Evolutionary conservation across 37 sponge, comb jelly and placozoan species (phyloP).

Genomic region (Corticium candelabrum): DNA sequence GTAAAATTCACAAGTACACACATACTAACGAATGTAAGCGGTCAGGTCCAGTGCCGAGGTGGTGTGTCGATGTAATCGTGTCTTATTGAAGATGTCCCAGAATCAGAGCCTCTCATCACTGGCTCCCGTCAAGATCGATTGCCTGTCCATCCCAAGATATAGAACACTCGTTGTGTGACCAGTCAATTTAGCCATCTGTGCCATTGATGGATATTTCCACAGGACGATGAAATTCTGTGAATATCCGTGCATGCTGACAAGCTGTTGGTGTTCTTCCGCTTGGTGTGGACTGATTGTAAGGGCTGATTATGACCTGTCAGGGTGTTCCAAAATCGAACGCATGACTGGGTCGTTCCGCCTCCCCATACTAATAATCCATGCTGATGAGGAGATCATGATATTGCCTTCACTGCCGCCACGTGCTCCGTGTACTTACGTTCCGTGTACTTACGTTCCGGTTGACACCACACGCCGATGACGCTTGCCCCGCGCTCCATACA

Average conservation of each 20-base stretch:
- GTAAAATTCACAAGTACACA: too few relatives aligned
- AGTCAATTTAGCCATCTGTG: slow-evolving; percentile 26
- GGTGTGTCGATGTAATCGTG: too few relatives aligned
- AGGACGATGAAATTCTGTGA: slow-evolving; percentile 25
- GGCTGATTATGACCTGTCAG: slow-evolving; percentile 14
- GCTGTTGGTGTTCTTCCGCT: slow-evolving; percentile 15
- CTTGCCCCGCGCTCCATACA: too few relatives aligned
- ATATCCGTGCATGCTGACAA: slow-evolving; percentile 34
- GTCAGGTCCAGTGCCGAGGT: too few relatives aligned
- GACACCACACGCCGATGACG: too few relatives aligned
- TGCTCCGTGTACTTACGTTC: slow-evolving; percentile 85
- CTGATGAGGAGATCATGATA: slow-evolving; percentile 97
- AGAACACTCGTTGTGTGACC: slow-evolving; percentile 28
- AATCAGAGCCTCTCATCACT: slow-evolving; percentile 37
- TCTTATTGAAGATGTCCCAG: slow-evolving; percentile 76
- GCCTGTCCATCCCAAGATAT: slow-evolving; percentile 32
- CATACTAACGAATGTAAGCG: too few relatives aligned
- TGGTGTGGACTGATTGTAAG: background rate
- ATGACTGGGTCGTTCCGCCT: slow-evolving; percentile 31
- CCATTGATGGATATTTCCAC: slow-evolving; percentile 34
- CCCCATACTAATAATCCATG: slow-evolving; percentile 30
- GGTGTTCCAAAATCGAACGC: slow-evolving; percentile 33
- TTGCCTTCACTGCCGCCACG: slow-evolving; percentile 89
- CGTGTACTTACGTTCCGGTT: too few relatives aligned
- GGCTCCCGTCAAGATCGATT: slow-evolving; percentile 39